Percentiles rank a stretch among this genome's conserved stretches.
These are phyloP conservation scores for Spatulosminthurus flaviceps DNA, from an alignment of 2,888 invertebrate genomes.

Conservation along the genomic window DNA sequence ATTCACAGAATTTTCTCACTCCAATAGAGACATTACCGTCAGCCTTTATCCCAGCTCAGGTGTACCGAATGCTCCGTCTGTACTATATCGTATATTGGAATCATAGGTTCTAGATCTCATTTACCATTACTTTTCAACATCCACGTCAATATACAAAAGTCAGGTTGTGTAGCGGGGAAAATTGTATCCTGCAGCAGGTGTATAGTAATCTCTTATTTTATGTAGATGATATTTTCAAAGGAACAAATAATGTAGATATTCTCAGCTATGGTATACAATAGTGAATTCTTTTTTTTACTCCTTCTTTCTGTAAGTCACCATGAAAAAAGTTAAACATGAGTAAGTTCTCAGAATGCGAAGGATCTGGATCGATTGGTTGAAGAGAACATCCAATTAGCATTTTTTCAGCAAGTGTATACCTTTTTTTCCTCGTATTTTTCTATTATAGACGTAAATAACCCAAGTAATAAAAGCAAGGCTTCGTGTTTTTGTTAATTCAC, in stretches of 20 bases:
- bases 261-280: too few relatives aligned
- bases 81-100: not conserved
- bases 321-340: conserved; percentile 14
- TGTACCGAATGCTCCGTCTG: not conserved
- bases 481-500: not conserved
- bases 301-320: conserved; percentile 11
- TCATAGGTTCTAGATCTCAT: too few relatives aligned
- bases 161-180: not conserved
- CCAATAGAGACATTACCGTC: not conserved
- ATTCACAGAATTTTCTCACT: not conserved
- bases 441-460: not conserved
- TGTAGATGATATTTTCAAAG: not conserved
- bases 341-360: not conserved
- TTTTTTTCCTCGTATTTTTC: not conserved
- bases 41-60: not conserved
- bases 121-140: too few relatives aligned
- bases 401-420: not conserved
- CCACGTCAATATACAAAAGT: too few relatives aligned
- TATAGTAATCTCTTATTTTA: not conserved
- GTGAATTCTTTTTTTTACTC: not conserved
- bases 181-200: conserved; percentile 9
- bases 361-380: conserved; percentile 21
- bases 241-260: too few relatives aligned
- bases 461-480: not conserved
- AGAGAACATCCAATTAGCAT: not conserved